Percentiles rank a stretch among this genome's conserved stretches.
Conservation (phyloP, 2,797 vertebrate species). For the Microchirus variegatus region DNA sequence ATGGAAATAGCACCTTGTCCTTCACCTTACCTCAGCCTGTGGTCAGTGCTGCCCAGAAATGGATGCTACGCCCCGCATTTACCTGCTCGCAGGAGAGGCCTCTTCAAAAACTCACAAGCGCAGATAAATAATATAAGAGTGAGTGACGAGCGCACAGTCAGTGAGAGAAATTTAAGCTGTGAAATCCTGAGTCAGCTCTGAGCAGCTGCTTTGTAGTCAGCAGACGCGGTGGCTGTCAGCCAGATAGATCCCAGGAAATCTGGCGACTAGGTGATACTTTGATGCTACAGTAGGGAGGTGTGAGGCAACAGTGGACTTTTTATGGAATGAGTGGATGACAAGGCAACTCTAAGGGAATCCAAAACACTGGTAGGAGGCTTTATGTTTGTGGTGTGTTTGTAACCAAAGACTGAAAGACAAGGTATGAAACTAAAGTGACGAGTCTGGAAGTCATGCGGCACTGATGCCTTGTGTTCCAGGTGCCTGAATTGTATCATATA, state of each 20-base stretch:
- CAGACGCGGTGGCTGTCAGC: slow-evolving; percentile 45
- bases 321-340: slow-evolving; percentile 28
- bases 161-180: slow-evolving; percentile 56
- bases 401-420: neutral
- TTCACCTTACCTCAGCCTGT: slow-evolving; percentile 43
- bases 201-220: slow-evolving; percentile 72
- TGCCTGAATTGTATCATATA: no score
- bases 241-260: slow-evolving; percentile 56
- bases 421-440: no score
- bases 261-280: slow-evolving; percentile 37
- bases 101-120: slow-evolving; percentile 23
- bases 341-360: slow-evolving; percentile 25
- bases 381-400: neutral
- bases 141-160: slow-evolving; percentile 39
- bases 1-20: slow-evolving; percentile 65
- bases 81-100: slow-evolving; percentile 22
- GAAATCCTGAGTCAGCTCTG: slow-evolving; percentile 68
- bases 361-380: slow-evolving; percentile 19
- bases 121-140: slow-evolving; percentile 48
- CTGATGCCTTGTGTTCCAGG: no score
- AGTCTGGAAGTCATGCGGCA: no score
- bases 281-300: slow-evolving; percentile 28
- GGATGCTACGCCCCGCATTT: slow-evolving; percentile 50
- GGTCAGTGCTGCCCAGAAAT: slow-evolving; percentile 52
- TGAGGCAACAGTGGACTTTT: slow-evolving; percentile 23